Conservation (phyloP, 1,140 invertebrate species). For the Coelopa frigida region DNA sequence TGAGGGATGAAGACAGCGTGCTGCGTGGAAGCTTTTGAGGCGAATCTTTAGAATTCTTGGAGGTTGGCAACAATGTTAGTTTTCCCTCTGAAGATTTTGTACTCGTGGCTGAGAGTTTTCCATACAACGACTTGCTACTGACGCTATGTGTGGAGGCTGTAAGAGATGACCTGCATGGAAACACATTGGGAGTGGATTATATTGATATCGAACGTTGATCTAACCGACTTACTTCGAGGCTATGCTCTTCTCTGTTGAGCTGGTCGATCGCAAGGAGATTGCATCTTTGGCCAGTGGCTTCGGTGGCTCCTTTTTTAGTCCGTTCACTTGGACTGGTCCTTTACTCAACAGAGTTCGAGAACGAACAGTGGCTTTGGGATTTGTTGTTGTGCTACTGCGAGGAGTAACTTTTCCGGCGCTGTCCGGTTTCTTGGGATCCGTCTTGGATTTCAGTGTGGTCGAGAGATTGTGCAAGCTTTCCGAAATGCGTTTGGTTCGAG, state of each 20-base stretch:
- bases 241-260: constrained; percentile 1
- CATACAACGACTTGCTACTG: too few species aligned
- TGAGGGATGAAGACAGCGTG: constrained; percentile 27
- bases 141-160: background rate
- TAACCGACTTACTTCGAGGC: constrained; percentile 1
- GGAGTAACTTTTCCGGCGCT: background rate
- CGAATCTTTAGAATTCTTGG: background rate
- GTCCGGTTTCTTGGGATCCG: background rate
- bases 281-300: background rate
- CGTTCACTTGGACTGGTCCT: background rate
- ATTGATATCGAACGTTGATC: too few species aligned
- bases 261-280: background rate
- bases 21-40: constrained; percentile 18
- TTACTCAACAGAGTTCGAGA: background rate
- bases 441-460: background rate
- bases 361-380: background rate
- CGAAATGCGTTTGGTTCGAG: constrained; percentile 3
- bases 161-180: background rate
- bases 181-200: background rate
- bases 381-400: background rate
- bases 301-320: background rate
- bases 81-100: too few species aligned
- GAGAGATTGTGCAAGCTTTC: constrained; percentile 5
- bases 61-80: background rate
- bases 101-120: too few species aligned